These are phyloP conservation scores for Sepioteuthis lessoniana DNA, from an alignment of 2,888 invertebrate genomes.

Conservation along the genomic window DNA sequence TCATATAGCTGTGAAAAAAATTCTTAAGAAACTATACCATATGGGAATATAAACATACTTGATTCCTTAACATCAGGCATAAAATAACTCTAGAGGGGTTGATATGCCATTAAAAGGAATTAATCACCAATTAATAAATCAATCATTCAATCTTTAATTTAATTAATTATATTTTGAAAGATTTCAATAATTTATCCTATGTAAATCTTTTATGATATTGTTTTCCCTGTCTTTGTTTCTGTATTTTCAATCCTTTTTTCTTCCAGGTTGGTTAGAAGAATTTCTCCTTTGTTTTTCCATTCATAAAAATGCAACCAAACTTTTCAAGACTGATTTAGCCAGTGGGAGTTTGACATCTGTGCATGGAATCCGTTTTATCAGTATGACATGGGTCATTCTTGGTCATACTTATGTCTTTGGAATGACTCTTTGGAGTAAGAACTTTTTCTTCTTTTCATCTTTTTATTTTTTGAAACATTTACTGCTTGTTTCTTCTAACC, in stretches of 20 bases:
- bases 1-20: too few relatives aligned
- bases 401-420: constrained; percentile 65
- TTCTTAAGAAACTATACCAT: too few relatives aligned
- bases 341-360: constrained; percentile 81
- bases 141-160: too few relatives aligned
- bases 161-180: too few relatives aligned
- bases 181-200: too few relatives aligned
- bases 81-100: too few relatives aligned
- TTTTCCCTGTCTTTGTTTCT: not conserved
- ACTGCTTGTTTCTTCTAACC: too few relatives aligned
- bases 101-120: too few relatives aligned
- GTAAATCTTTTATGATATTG: not conserved
- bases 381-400: constrained; percentile 65
- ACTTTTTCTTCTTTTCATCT: not conserved
- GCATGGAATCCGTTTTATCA: constrained; percentile 80
- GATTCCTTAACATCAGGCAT: too few relatives aligned
- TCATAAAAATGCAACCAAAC: constrained; percentile 79
- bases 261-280: constrained; percentile 55
- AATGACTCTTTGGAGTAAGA: constrained; percentile 49
- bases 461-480: too few relatives aligned
- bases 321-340: constrained; percentile 77
- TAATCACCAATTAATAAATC: too few relatives aligned
- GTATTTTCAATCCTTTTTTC: not conserved
- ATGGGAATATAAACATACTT: too few relatives aligned
- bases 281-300: constrained; percentile 81